Evolutionary conservation across 1,140 invertebrate species (phyloP).

Genomic region (Neodiprion fabricii): DNA sequence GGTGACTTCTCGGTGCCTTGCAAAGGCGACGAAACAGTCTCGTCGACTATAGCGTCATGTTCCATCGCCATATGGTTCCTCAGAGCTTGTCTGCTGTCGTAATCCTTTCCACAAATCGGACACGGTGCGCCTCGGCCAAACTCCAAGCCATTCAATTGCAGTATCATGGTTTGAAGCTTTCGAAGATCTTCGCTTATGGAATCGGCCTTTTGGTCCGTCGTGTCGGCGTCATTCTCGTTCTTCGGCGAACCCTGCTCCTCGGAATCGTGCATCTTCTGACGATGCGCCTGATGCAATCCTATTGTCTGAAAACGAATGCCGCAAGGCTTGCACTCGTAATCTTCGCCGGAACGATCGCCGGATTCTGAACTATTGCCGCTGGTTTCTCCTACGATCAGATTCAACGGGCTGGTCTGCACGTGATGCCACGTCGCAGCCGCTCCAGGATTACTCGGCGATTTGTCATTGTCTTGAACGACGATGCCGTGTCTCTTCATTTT

Average conservation of each 20-base stretch:
- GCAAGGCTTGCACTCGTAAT: conserved; percentile 65
- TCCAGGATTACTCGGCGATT: conserved; percentile 53
- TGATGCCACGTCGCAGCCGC: conserved; percentile 59
- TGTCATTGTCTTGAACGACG: conserved; percentile 66
- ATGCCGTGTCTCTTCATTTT: conserved; percentile 82
- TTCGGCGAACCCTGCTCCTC: conserved; percentile 58
- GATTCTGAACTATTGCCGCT: conserved; percentile 44
- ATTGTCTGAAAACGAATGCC: conserved; percentile 64
- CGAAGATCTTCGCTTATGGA: conserved; percentile 80
- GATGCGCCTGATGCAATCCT: conserved; percentile 64
- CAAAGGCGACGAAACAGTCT: conserved; percentile 32
- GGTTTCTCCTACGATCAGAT: conserved; percentile 67
- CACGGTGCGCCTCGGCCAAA: conserved; percentile 66
- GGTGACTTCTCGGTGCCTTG: conserved; percentile 25
- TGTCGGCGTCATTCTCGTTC: conserved; percentile 38
- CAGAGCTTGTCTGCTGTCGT: conserved; percentile 66
- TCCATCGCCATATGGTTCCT: conserved; percentile 69
- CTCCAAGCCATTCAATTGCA: conserved; percentile 83
- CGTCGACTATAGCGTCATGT: conserved; percentile 56
- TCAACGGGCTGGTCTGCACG: conserved; percentile 68
- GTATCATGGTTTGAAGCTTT: conserved; percentile 90
- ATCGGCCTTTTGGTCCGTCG: conserved; percentile 55
- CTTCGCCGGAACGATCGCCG: conserved; percentile 45
- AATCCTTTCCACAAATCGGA: conserved; percentile 67
- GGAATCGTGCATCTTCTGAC: conserved; percentile 47